Conservation (phyloP, 2,888 invertebrate species). For the Luffia ferchaultella region DNA sequence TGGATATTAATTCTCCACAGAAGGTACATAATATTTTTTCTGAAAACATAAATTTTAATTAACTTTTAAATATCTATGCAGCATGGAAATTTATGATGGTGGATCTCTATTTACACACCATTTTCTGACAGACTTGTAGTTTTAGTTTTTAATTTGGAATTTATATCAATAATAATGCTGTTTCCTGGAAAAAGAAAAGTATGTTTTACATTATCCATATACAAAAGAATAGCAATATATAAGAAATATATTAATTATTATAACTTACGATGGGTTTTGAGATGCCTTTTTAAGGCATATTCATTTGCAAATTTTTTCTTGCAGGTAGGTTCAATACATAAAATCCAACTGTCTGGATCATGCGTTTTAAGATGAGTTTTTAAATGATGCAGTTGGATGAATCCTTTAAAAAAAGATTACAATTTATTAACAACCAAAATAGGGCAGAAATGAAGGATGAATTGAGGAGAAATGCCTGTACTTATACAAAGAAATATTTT, state of each 20-base stretch:
- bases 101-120: too few relatives aligned
- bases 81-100: too few relatives aligned
- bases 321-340: constrained; percentile 29
- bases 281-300: constrained; percentile 37
- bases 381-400: constrained; percentile 48
- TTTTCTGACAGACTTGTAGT: too few relatives aligned
- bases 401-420: constrained; percentile 29
- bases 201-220: too few relatives aligned
- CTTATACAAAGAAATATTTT: too few relatives aligned
- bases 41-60: constrained; percentile 14
- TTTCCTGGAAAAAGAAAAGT: too few relatives aligned
- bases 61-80: too few relatives aligned
- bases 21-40: constrained; percentile 14
- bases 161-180: too few relatives aligned
- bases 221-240: too few relatives aligned
- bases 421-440: not conserved
- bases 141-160: too few relatives aligned
- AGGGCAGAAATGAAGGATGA: not conserved
- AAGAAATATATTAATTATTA: too few relatives aligned
- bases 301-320: constrained; percentile 35
- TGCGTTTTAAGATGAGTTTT: constrained; percentile 43
- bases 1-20: constrained; percentile 15
- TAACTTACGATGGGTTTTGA: constrained; percentile 36
- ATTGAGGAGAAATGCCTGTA: too few relatives aligned
- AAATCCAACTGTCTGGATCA: constrained; percentile 26